Percentiles rank a stretch among this genome's conserved stretches.
These are phyloP conservation scores for Thalassophryne amazonica DNA, from an alignment of 2,797 vertebrate genomes.

Conservation along the genomic window DNA sequence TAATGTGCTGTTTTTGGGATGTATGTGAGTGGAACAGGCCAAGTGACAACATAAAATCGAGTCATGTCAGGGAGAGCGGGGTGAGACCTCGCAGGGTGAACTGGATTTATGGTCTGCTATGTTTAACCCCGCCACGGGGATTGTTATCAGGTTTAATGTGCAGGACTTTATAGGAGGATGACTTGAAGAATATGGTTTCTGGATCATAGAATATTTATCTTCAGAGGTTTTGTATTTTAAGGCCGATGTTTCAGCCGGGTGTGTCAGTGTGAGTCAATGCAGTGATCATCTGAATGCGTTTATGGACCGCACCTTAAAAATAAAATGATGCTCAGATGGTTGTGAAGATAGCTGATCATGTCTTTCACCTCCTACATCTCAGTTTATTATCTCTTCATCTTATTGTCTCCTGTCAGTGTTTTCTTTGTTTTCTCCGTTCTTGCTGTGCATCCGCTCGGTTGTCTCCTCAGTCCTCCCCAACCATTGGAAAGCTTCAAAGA, in stretches of 20 bases:
- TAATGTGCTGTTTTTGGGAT: constrained; percentile 30
- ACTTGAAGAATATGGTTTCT: background rate
- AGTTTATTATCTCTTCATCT: background rate
- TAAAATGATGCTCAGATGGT: no score
- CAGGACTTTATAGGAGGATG: constrained; percentile 6
- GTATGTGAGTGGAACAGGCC: constrained; percentile 2
- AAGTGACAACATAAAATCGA: constrained; percentile 20
- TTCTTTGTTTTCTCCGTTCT: constrained; percentile 23
- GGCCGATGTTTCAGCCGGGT: background rate
- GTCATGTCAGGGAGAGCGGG: constrained; percentile 17
- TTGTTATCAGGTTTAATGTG: constrained; percentile 22
- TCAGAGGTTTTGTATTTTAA: background rate
- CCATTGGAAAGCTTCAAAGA: constrained; percentile 50
- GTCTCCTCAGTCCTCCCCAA: constrained; percentile 33
- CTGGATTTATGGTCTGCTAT: constrained; percentile 22
- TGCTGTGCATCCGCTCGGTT: constrained; percentile 21
- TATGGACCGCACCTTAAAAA: no score
- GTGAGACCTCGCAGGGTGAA: constrained; percentile 26
- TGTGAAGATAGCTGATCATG: background rate
- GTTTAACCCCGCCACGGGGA: constrained; percentile 14
- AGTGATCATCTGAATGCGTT: no score
- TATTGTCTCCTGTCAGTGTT: constrained; percentile 6
- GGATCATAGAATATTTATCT: background rate
- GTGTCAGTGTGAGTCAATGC: background rate
- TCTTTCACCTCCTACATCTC: background rate